Conservation (phyloP, 2,797 vertebrate species). For the Phataginus tricuspis region DNA sequence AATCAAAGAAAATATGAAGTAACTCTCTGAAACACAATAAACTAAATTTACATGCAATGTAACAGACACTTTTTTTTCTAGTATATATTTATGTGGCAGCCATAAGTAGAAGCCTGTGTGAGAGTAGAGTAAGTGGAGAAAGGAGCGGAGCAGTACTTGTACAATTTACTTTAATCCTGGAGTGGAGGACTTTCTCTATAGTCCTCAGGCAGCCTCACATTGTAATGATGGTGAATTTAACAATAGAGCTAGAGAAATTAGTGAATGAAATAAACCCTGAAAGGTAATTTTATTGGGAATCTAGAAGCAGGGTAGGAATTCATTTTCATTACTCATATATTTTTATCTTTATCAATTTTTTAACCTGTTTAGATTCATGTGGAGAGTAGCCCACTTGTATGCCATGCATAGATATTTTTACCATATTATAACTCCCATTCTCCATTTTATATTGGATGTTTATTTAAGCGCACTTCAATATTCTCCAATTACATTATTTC, state of each 20-base stretch:
- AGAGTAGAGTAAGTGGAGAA: conserved; percentile 85
- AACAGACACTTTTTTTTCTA: conserved; percentile 63
- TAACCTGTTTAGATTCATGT: background rate
- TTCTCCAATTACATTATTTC: background rate
- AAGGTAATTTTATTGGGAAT: conserved; percentile 85
- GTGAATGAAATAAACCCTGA: conserved; percentile 88
- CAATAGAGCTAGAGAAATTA: conserved; percentile 87
- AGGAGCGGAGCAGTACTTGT: conserved; percentile 83
- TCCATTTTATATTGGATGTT: background rate
- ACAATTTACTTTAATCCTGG: conserved; percentile 90
- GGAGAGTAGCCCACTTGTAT: background rate
- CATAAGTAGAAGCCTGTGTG: conserved; percentile 89
- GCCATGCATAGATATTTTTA: background rate
- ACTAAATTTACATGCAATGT: background rate
- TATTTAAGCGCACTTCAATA: background rate
- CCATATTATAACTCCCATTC: background rate
- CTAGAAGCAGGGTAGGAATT: background rate
- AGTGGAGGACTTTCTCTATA: conserved; percentile 88
- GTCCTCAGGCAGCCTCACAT: conserved; percentile 87
- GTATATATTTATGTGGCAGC: conserved; percentile 85
- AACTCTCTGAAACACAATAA: background rate
- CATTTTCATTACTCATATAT: background rate
- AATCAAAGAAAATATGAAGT: background rate
- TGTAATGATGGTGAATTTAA: conserved; percentile 92
- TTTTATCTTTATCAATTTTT: background rate